phyloP scores from a whole-genome alignment of 53 echinoderm and acorn worm species.

The Antedon mediterranea region DNA sequence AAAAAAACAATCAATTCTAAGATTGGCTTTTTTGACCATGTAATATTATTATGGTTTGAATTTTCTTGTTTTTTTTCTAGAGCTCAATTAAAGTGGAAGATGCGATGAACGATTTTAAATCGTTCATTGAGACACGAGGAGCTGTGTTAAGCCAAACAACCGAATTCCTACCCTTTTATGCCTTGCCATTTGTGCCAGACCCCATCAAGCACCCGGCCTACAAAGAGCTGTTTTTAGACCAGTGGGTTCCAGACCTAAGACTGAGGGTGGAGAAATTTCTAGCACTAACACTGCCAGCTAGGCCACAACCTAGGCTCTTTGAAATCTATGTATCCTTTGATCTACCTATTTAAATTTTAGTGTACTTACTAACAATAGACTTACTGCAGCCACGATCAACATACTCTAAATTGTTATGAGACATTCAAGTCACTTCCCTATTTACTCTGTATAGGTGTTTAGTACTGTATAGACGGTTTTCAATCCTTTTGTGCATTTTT shows the following conservation, averaged over 20 bases:
- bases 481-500: no score
- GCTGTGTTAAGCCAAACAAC: conserved; percentile 89
- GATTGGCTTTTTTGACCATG: no score
- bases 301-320: conserved; percentile 75
- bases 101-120: conserved; percentile 77
- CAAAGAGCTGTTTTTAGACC: conserved; percentile 87
- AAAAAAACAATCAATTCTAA: no score
- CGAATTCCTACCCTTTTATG: conserved; percentile 95
- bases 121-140: conserved; percentile 71
- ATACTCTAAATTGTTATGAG: no score
- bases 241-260: conserved; percentile 91
- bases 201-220: conserved; percentile 95
- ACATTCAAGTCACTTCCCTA: no score
- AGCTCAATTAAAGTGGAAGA: conserved; percentile 66
- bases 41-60: not conserved
- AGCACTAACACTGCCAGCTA: conserved; percentile 63
- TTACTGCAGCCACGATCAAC: no score
- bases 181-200: conserved; percentile 92
- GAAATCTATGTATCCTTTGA: conserved; percentile 93
- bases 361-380: no score
- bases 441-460: no score
- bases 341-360: no score
- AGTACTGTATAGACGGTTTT: no score
- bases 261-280: conserved; percentile 81
- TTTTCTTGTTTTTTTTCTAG: conserved; percentile 14